Percentiles rank a stretch among this genome's conserved stretches.
phyloP scores from a whole-genome alignment of 2,888 invertebrate species.

The Harpalus rufipes region DNA sequence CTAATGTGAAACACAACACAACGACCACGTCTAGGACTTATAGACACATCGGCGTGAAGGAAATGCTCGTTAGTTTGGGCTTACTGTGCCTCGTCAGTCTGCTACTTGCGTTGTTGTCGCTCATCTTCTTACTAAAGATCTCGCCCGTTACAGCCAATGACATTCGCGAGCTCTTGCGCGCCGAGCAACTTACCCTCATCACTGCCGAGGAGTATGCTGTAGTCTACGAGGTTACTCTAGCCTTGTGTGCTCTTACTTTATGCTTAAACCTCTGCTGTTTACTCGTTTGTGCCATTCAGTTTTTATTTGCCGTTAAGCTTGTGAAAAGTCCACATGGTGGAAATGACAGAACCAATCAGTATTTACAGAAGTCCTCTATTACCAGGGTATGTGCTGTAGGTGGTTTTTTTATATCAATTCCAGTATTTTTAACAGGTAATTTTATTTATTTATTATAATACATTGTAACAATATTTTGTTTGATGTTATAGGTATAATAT shows the following conservation, averaged over 20 bases:
- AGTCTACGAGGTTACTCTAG: constrained; percentile 94
- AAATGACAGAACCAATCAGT: constrained; percentile 90
- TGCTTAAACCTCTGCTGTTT: constrained; percentile 94
- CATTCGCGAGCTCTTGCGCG: constrained; percentile 79
- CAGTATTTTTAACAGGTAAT: constrained; percentile 93
- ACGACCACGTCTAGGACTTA: background rate
- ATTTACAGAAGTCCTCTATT: constrained; percentile 93
- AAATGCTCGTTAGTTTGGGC: constrained; percentile 91
- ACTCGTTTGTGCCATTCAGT: constrained; percentile 95
- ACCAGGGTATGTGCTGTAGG: constrained; percentile 94
- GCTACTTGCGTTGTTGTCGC: constrained; percentile 88
- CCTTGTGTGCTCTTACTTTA: constrained; percentile 92
- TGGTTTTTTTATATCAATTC: constrained; percentile 96
- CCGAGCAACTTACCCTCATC: constrained; percentile 80
- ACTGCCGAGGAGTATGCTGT: constrained; percentile 90
- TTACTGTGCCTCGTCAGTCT: constrained; percentile 91
- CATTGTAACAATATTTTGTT: too few species aligned
- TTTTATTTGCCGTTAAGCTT: constrained; percentile 94
- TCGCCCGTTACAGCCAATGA: constrained; percentile 84
- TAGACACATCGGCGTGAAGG: constrained; percentile 83
- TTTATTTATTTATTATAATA: too few species aligned
- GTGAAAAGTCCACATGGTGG: constrained; percentile 91
- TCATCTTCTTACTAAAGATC: constrained; percentile 91
- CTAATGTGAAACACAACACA: background rate
- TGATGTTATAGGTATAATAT: constrained; percentile 87